phyloP scores from a whole-genome alignment of 2,888 invertebrate genomes.

The Eupithecia abbreviata region DNA sequence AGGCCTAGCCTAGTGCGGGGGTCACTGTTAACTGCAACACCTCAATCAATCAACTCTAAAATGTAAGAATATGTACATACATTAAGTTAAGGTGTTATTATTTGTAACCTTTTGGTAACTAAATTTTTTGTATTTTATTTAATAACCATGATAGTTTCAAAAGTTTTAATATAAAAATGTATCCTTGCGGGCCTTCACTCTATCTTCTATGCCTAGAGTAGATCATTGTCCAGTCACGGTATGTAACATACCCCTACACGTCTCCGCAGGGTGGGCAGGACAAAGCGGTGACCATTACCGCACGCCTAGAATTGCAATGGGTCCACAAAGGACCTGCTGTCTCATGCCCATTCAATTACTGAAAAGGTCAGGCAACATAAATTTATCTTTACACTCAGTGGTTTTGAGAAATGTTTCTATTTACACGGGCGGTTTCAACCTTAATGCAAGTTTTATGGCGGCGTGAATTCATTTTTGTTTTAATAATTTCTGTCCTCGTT shows the following conservation, averaged over 20 bases:
- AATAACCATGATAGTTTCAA: too few relatives aligned
- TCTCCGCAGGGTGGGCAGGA: constrained; percentile 54
- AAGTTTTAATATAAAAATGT: background rate
- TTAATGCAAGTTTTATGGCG: constrained; percentile 25
- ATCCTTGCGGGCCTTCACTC: background rate
- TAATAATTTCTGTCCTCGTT: background rate
- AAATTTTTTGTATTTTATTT: too few relatives aligned
- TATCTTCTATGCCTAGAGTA: background rate
- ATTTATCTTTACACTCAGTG: constrained; percentile 42
- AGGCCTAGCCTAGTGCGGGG: too few relatives aligned
- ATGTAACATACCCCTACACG: constrained; percentile 44
- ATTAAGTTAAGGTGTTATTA: too few relatives aligned
- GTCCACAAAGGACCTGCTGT: constrained; percentile 66
- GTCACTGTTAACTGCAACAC: too few relatives aligned
- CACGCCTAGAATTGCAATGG: constrained; percentile 64
- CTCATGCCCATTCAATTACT: constrained; percentile 73
- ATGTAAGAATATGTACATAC: too few relatives aligned
- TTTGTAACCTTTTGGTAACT: too few relatives aligned
- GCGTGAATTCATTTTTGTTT: background rate
- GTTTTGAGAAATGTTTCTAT: constrained; percentile 34
- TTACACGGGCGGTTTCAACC: constrained; percentile 31
- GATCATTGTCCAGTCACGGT: constrained; percentile 12
- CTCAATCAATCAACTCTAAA: too few relatives aligned
- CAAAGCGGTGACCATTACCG: constrained; percentile 59
- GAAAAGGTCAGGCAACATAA: constrained; percentile 60